A percentile compares a stretch with the other conserved stretches of the same genome.
These are phyloP conservation scores for Aldrovandia affinis DNA, from an alignment of 2,797 vertebrate genomes.

Conservation along the genomic window DNA sequence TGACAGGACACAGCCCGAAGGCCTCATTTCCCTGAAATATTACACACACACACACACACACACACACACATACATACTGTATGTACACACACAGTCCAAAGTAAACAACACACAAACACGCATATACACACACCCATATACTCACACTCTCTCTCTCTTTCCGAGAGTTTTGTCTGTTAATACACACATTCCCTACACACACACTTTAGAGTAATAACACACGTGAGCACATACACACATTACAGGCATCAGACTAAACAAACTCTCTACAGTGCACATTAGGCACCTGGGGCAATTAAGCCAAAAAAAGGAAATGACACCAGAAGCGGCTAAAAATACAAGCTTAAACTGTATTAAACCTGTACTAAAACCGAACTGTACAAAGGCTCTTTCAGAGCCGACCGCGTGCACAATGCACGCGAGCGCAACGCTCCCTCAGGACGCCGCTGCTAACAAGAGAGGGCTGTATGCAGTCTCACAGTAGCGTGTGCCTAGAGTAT, in stretches of 20 bases:
- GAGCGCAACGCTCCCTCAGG: not conserved
- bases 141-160: not conserved
- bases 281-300: not conserved
- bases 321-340: not conserved
- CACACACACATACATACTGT: not conserved
- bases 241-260: not conserved
- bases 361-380: no score
- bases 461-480: not conserved
- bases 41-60: not conserved
- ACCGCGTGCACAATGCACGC: not conserved
- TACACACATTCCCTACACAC: not conserved
- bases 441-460: not conserved
- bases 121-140: not conserved
- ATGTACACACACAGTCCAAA: not conserved
- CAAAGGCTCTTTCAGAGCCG: slow-evolving; percentile 10
- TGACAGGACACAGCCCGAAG: not conserved
- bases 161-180: not conserved
- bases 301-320: not conserved
- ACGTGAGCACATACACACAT: not conserved
- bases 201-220: no score
- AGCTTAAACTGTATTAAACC: no score
- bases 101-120: not conserved
- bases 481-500: slow-evolving; percentile 7
- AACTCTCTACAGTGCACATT: not conserved
- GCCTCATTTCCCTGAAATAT: not conserved